phyloP scores from a whole-genome alignment of 2,113 vertebrate genomes.

The Hucho hucho region DNA sequence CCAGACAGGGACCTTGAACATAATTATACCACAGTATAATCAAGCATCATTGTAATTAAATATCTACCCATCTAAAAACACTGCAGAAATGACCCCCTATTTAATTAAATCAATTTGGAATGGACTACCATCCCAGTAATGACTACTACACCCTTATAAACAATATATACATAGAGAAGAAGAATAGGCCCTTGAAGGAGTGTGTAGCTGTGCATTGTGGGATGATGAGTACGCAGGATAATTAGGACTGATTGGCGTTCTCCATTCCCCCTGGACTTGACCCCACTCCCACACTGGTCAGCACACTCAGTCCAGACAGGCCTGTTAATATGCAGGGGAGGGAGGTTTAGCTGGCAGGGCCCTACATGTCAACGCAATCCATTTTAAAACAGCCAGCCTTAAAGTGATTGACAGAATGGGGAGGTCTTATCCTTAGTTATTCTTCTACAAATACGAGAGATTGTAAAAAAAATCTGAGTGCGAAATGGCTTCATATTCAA shows the following conservation, averaged over 20 bases:
- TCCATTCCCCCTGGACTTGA: slow-evolving; percentile 51
- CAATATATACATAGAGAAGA: neutral
- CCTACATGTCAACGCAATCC: slow-evolving; percentile 35
- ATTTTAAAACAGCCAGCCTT: slow-evolving; percentile 18
- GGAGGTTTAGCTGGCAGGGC: slow-evolving; percentile 22
- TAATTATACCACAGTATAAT: slow-evolving; percentile 58
- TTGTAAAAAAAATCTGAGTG: slow-evolving; percentile 37
- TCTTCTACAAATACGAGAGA: slow-evolving; percentile 62
- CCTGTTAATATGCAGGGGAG: slow-evolving; percentile 49
- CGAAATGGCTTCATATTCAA: slow-evolving; percentile 48
- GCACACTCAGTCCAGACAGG: slow-evolving; percentile 36
- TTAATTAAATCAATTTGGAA: neutral
- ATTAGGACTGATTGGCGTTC: slow-evolving; percentile 46
- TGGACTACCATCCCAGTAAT: slow-evolving; percentile 35
- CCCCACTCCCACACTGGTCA: slow-evolving; percentile 42
- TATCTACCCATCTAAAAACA: too few relatives aligned
- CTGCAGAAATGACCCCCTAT: too few relatives aligned
- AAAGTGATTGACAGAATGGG: slow-evolving; percentile 50
- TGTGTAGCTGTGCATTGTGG: neutral
- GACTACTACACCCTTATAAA: slow-evolving; percentile 34
- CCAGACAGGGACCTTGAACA: slow-evolving; percentile 57
- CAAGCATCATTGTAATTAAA: slow-evolving; percentile 37
- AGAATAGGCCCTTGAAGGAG: neutral
- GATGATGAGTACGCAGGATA: slow-evolving; percentile 34
- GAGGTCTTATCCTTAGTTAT: slow-evolving; percentile 51